Conservation (phyloP, 1,140 invertebrate species). For the Panulirus ornatus region DNA sequence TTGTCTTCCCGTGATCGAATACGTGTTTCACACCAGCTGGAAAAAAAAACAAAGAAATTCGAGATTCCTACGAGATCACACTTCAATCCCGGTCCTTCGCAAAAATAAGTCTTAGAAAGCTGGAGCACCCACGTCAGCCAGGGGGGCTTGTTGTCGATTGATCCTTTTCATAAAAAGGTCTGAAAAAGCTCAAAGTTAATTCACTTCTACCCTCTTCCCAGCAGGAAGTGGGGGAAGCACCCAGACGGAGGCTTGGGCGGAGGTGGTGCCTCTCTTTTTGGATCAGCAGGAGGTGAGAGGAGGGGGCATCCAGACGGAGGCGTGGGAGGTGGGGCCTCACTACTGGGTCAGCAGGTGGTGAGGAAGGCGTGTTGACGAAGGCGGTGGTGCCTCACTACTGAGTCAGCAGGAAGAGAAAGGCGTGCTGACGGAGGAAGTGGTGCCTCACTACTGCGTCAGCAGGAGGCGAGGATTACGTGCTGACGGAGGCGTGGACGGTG, state of each 20-base stretch:
- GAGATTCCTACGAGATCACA: no score
- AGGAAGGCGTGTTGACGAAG: neutral
- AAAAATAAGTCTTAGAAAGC: neutral
- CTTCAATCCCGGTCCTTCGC: neutral
- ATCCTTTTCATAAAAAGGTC: neutral
- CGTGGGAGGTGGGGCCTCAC: neutral
- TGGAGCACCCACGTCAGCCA: neutral
- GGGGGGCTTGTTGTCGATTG: neutral
- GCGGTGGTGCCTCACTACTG: neutral
- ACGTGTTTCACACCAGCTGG: no score
- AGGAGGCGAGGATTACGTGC: neutral
- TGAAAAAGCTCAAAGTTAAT: slow-evolving; percentile 3
- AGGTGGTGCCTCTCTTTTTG: no score
- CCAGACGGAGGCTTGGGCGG: neutral
- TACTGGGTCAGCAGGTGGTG: neutral
- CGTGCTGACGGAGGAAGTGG: neutral
- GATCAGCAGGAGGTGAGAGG: no score
- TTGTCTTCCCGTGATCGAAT: no score
- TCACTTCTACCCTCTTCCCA: neutral
- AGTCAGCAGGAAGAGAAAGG: neutral
- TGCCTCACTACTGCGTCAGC: no score
- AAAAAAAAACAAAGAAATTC: no score
- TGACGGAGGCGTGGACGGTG: neutral
- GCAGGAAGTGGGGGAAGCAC: neutral
- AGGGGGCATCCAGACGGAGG: neutral